Base-by-base conservation (phyloP, 1,140 invertebrate species). In the Holcopasites calliopsidis region DNA sequence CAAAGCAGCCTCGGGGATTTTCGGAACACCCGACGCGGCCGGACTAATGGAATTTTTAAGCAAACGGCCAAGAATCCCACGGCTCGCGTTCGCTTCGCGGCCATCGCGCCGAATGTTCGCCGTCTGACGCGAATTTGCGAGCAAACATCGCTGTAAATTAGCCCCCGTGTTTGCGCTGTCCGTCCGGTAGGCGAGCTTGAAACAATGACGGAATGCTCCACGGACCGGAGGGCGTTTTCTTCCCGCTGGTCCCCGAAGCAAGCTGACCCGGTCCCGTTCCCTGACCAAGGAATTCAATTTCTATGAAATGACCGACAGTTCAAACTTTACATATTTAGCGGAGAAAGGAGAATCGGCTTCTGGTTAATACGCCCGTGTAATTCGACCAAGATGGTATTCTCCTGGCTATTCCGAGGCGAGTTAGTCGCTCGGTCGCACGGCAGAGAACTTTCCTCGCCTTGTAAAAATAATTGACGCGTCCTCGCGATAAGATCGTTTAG, bases 41-140 rank as follows among this genome's bases (percentile, higher is more conserved):
- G 35, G 50, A 47, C 73, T 80, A 81, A 82, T 82, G 80, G 79
- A 82, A 82, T 82, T 82, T 82, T 82, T 82, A 77, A 82, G 79
- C 62, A 80, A 82, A 82, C 80, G 66, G 28, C 44, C 47, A 42
- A 61, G 65, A 72, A 77, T 81, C 79, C 68, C 72, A 70, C 72
- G 44, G 33, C 55, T 21, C 76, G 28, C 65, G 28, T 40, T 79
- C 74, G 79, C 61, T 44, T 40, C 52, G 40, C 50, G 31, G 23
- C 33, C 23, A 35, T n/a, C 18, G 40, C 55, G 44, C 7, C 66
- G 35, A 58, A 35, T 16, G 49, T 28, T 38, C 69, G 60, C 54
- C 35, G 77, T 38, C 16, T 40, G 28, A 47, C 74, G 79, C 60
- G 62, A 82, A 81, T 81, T 80, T 69, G 72, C 79, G 62, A 33